A percentile compares a stretch with the other conserved stretches of the same genome.
These are phyloP conservation scores for Xestia rhomboidea DNA, from an alignment of 2,888 invertebrate species.

Conservation along the genomic window DNA sequence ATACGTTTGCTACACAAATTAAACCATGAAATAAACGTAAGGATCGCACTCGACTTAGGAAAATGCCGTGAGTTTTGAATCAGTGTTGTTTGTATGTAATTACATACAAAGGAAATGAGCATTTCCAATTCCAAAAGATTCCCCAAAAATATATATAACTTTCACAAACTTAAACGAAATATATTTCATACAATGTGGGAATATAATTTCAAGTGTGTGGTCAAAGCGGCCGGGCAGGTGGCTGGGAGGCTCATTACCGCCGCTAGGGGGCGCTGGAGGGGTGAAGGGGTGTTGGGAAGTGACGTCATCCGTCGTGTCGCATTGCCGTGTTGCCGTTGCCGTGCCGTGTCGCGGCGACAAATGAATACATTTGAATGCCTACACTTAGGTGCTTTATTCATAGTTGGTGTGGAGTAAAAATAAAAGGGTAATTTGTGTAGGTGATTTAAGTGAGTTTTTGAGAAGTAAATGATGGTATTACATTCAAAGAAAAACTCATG, in stretches of 20 bases:
- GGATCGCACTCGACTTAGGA: not conserved
- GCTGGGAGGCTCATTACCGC: conserved; percentile 72
- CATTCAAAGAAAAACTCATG: not conserved
- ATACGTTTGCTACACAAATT: not conserved
- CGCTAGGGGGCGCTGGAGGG: conserved; percentile 50
- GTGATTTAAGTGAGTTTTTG: not conserved
- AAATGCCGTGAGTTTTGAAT: not conserved
- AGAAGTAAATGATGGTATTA: not conserved
- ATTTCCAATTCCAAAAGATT: not conserved
- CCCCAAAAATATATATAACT: not conserved
- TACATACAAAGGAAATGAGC: not conserved
- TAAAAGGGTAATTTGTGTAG: not conserved
- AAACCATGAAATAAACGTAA: not conserved
- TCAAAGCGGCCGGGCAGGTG: conserved; percentile 69
- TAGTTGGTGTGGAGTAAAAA: conserved; percentile 1
- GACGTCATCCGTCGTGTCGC: conserved; percentile 83
- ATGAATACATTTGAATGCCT: conserved; percentile 41
- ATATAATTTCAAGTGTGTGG: conserved; percentile 71
- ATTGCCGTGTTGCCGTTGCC: conserved; percentile 75
- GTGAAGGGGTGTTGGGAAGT: conserved; percentile 50
- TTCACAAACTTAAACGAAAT: conserved; percentile 30
- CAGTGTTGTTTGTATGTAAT: not conserved
- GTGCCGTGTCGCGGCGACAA: conserved; percentile 46
- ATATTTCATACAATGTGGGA: conserved; percentile 55
- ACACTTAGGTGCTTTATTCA: conserved; percentile 43